Evolutionary conservation across 2,888 invertebrate genomes (phyloP), one percentile per base, ranked within the genome.

Genomic region (Dexiosoma caninum): DNA sequence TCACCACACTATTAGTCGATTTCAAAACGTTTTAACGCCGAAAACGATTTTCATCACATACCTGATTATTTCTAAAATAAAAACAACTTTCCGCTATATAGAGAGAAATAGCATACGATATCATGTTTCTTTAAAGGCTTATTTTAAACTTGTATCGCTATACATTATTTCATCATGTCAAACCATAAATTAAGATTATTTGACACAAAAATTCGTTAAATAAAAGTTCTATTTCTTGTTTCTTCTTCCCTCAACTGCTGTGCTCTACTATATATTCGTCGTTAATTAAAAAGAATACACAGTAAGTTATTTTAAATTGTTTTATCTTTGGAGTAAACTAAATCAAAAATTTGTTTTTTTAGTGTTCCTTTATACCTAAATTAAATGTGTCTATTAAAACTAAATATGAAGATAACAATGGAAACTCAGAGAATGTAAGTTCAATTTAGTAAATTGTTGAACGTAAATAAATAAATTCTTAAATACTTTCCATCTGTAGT

Each of bases 361-460:
- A 96, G 96, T 97, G 97, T 91, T 97, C 97, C 7, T 97, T 97
- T 87, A 92, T 97, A 85, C 97, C 97, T 84, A 95, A 95, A 87
- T 95, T 97, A 87, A 92, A 93, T 86, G 95, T 97, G 86, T 93
- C 94, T 64, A 97, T 98, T 83, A 94, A 95, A 91, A 97, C 97
- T 21, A 93, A 94, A 87, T 98, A 97, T 91, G 97, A 97, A 91
- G 93, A 97, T 88, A 96, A 97, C 89, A 95, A 94, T 91, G 97
- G 97, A 19, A 93, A 93, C 44, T 94, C 94, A 75, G 96, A 97
- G 87, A 97, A 97, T 92, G 97, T 97, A 92, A 94, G 94, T 91
- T 14, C 70, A 27, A 3, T 35, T 44, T 21, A n/a, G 42, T 1
- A 19, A 27, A 42, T 12, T 46, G 32, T 9, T 19, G 1, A 30